Base-by-base conservation (phyloP, 2,797 vertebrate genomes). In the Cyprinodon diabolis region DNA sequence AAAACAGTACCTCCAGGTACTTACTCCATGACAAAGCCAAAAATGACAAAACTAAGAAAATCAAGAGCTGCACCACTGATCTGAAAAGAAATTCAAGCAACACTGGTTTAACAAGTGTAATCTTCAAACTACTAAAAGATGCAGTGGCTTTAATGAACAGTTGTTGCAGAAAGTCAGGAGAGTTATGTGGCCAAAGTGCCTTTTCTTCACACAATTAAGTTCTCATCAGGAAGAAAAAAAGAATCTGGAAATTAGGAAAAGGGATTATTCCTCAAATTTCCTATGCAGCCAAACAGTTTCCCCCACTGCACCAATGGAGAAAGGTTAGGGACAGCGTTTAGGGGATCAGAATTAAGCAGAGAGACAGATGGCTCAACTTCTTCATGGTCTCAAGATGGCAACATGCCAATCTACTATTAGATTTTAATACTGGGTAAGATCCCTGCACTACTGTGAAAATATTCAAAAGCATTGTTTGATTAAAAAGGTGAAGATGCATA, bases 121-220 rank as follows among this genome's bases (percentile, higher is more conserved):
- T 80, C 68, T 52, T 72, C 12, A 76, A 84, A 66, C 72, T 60
- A 84, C 83, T 90, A 80, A 80, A 65, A 84, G 77, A 87, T 86
- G 71, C 63, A 57, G 69, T 68, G 66, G 82, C 78, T 70, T 83
- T 84, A 87, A 88, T 85, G 80, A 92, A 82, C 68, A 79, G 74
- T 79, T 65, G 66, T 71, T 83, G 70, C 74, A 84, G 84, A 80
- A 73, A 88, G 86, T 84, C 84, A 78, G 76, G 78, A 75, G 82
- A 84, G 76, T 86, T 88, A 88, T 77, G 84, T 80, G 81, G 77
- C 72, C 77, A 82, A 89, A 86, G 77, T 69, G 84, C 69, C 83
- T 87, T 89, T 81, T 80, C 77, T 90, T 89, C 85, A 85, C 81
- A 90, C 86, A 90, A 93, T 94, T 94, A 94, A 92, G 90, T 89